phyloP scores from a whole-genome alignment of 1,140 invertebrate species.

The Scylla paramamosain region DNA sequence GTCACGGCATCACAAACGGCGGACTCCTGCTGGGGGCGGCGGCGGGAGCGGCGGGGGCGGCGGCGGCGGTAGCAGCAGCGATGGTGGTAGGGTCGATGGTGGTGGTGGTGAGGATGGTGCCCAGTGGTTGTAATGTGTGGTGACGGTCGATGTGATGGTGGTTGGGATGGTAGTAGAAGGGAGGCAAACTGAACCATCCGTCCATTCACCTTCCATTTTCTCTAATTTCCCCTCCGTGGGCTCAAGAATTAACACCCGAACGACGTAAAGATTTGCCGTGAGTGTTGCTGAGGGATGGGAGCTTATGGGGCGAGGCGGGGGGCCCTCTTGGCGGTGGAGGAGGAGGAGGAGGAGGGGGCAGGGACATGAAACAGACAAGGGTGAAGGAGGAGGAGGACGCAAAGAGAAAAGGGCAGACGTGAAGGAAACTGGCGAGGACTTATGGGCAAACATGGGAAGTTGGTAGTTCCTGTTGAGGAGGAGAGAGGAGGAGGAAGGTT shows the following conservation, averaged over 20 bases:
- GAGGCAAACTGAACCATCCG: too few species aligned
- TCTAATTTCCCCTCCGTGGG: too few species aligned
- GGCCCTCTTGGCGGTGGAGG: background rate
- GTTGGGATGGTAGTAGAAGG: background rate
- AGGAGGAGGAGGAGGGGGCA: background rate
- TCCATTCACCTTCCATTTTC: too few species aligned
- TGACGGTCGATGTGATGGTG: background rate
- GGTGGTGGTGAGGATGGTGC: background rate
- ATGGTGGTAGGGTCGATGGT: background rate
- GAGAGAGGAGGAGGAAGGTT: background rate
- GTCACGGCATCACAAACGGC: conserved; percentile 4
- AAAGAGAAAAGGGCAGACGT: background rate
- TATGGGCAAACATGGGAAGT: too few species aligned
- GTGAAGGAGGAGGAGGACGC: background rate
- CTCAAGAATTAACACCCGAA: too few species aligned
- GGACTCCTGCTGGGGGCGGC: background rate
- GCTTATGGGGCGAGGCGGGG: too few species aligned
- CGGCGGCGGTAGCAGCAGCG: background rate
- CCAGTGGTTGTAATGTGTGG: background rate
- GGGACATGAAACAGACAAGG: background rate
- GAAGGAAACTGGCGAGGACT: background rate
- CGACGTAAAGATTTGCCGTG: too few species aligned
- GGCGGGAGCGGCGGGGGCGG: background rate
- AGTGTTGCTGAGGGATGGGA: too few species aligned
- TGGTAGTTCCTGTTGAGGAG: background rate